Percentiles rank a stretch among this genome's conserved stretches.
Evolutionary conservation across 2,888 invertebrate species (phyloP).

Genomic region (Melangyna quadrimaculata): DNA sequence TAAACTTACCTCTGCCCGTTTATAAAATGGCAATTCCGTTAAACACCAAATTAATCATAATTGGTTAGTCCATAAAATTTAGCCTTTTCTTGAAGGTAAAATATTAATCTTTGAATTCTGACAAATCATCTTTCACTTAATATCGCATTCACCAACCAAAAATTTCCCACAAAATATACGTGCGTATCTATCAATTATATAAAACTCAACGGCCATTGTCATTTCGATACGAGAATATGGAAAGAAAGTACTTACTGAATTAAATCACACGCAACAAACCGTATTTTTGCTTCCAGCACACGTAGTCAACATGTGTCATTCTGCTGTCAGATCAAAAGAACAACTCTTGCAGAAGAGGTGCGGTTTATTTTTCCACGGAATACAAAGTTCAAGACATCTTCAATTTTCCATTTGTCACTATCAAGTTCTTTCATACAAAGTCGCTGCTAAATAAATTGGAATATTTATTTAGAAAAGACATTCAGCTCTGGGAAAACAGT

Average conservation of each 20-base stretch:
- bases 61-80: background rate
- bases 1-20: too few relatives aligned
- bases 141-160: constrained; percentile 12
- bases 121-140: constrained; percentile 25
- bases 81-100: background rate
- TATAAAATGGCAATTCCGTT: background rate
- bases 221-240: background rate
- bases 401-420: constrained; percentile 17
- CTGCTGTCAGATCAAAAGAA: constrained; percentile 52
- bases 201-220: background rate
- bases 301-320: constrained; percentile 37
- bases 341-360: constrained; percentile 28
- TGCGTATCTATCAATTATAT: constrained; percentile 46
- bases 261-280: constrained; percentile 9
- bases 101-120: background rate
- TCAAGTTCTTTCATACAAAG: background rate
- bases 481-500: constrained; percentile 38
- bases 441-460: constrained; percentile 49
- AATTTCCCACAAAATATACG: background rate
- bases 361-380: constrained; percentile 12
- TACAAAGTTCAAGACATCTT: constrained; percentile 17
- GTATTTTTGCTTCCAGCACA: constrained; percentile 6
- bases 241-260: background rate
- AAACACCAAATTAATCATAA: background rate
- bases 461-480: constrained; percentile 31